Evolutionary conservation across 2,113 vertebrate species (phyloP).

Genomic region (Nothocercus julius): DNA sequence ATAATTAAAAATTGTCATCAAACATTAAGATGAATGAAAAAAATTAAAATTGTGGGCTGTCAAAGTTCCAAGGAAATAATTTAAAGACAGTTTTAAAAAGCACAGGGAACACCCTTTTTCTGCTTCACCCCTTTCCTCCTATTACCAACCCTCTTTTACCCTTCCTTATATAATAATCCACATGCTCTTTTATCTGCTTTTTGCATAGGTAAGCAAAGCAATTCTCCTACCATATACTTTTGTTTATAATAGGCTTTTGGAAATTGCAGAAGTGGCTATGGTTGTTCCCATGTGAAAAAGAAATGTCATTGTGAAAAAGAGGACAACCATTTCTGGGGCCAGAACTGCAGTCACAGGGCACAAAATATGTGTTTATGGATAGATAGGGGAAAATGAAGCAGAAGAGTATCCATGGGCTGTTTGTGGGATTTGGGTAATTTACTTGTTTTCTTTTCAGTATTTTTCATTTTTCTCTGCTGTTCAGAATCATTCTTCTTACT

Average conservation of each 20-base stretch:
- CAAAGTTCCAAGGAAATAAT: conserved; percentile 36
- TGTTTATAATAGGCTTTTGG: neutral
- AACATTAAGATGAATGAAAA: conserved; percentile 48
- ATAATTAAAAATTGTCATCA: conserved; percentile 60
- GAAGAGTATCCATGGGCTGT: neutral
- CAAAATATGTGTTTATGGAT: neutral
- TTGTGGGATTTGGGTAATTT: neutral
- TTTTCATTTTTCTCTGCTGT: neutral
- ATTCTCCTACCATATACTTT: neutral
- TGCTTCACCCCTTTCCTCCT: neutral
- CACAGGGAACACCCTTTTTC: neutral
- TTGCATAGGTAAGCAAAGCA: neutral
- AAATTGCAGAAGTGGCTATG: conserved; percentile 9
- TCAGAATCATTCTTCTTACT: neutral
- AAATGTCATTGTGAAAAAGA: neutral
- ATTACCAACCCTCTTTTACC: neutral
- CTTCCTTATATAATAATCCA: neutral
- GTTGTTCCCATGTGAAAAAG: neutral
- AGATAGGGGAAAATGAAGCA: neutral
- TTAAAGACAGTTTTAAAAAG: conserved; percentile 2
- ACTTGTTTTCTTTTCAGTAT: neutral
- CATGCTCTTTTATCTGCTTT: neutral
- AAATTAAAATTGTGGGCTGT: conserved; percentile 18
- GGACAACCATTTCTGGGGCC: neutral
- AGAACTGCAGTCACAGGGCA: neutral